Conservation (phyloP, 2,113 vertebrate species). For the Hippoglossus stenolepis region DNA sequence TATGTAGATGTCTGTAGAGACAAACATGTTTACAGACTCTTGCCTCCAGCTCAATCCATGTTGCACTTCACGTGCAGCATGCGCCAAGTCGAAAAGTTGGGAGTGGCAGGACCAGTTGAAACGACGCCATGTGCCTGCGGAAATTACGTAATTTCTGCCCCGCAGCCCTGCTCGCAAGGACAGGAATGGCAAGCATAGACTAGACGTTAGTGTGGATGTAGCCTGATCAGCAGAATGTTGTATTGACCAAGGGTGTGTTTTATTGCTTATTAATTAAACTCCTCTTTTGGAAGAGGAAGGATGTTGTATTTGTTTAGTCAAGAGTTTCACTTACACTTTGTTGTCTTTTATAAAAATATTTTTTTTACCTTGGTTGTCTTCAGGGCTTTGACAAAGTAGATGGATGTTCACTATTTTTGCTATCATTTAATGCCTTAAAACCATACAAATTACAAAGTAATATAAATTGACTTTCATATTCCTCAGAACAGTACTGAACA, state of each 20-base stretch:
- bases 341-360: background rate
- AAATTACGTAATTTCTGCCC: too few species aligned
- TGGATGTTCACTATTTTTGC: background rate
- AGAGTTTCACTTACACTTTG: background rate
- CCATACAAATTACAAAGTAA: conserved; percentile 2
- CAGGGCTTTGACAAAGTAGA: background rate
- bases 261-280: background rate
- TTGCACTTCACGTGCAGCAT: too few species aligned
- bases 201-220: background rate
- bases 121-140: too few species aligned
- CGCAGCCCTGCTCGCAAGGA: background rate
- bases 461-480: conserved; percentile 11
- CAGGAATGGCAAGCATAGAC: background rate
- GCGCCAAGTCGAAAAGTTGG: too few species aligned
- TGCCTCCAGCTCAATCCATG: too few species aligned
- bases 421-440: background rate
- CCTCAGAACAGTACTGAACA: background rate
- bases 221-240: background rate
- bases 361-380: background rate
- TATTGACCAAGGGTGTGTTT: background rate
- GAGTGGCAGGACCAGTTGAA: too few species aligned
- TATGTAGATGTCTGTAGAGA: too few species aligned
- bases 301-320: background rate
- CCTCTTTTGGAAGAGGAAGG: background rate
- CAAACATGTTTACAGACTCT: too few species aligned